phyloP scores from a whole-genome alignment of 2,797 vertebrate species.

The Phylloscopus collybita region DNA sequence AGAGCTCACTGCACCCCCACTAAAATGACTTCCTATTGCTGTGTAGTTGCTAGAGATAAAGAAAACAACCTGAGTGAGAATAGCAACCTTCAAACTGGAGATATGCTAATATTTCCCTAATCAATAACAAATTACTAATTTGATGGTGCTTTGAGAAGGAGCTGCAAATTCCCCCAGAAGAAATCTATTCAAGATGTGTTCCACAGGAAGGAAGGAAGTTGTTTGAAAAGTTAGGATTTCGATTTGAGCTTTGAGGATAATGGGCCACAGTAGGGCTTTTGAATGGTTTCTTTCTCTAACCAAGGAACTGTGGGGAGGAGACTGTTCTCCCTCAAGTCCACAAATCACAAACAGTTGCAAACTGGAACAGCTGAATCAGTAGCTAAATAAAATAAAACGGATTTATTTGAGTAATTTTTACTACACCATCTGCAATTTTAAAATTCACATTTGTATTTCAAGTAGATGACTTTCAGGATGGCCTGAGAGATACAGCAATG shows the following conservation, averaged over 20 bases:
- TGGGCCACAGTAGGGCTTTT: not conserved
- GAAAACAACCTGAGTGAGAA: not conserved
- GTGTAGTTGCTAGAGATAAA: not conserved
- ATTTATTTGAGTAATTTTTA: not conserved
- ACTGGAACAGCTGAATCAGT: not conserved
- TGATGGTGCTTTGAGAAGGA: not conserved
- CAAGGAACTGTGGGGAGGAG: not conserved
- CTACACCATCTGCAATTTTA: not conserved
- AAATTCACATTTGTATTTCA: not conserved
- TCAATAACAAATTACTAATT: not conserved
- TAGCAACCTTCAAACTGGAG: not conserved
- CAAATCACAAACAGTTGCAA: not conserved
- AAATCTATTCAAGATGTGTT: not conserved
- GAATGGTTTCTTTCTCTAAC: not conserved
- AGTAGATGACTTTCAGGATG: not conserved
- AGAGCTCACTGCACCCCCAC: not conserved
- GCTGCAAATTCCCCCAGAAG: not conserved
- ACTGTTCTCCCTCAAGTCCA: not conserved
- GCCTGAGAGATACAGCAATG: not conserved
- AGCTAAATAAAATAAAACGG: not conserved
- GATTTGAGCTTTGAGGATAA: not conserved
- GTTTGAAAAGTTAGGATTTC: not conserved
- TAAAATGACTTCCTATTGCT: not conserved
- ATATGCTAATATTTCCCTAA: not conserved
- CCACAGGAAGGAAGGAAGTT: not conserved